Percentiles rank a stretch among this genome's conserved stretches.
phyloP scores from a whole-genome alignment of 2,797 vertebrate genomes.

The Clarias platycephalus region DNA sequence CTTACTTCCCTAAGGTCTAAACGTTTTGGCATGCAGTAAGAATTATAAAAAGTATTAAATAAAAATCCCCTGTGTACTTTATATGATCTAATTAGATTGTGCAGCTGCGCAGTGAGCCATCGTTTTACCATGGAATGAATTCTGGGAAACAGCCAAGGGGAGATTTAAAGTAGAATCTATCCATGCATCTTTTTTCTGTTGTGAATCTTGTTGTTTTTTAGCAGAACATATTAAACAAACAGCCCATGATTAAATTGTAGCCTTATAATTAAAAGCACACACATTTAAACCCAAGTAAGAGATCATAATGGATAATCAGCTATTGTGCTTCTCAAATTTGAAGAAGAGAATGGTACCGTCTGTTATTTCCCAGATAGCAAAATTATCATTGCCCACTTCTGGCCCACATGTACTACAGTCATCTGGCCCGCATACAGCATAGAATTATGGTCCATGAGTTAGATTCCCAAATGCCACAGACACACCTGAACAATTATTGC shows the following conservation, averaged over 20 bases:
- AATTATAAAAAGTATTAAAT: conserved; percentile 13
- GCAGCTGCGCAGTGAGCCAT: not conserved
- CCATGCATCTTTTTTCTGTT: not conserved
- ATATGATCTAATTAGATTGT: conserved; percentile 9
- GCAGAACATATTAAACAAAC: not conserved
- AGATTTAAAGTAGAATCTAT: conserved; percentile 9
- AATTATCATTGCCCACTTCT: too few relatives aligned
- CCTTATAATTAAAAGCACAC: not conserved
- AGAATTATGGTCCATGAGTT: too few relatives aligned
- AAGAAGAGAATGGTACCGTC: not conserved
- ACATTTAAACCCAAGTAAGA: not conserved
- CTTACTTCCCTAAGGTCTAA: not conserved
- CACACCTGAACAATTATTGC: too few relatives aligned
- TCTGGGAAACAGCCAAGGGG: conserved; percentile 8
- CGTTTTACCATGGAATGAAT: not conserved
- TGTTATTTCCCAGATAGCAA: not conserved
- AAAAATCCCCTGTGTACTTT: not conserved
- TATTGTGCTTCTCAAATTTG: not conserved
- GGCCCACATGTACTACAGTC: too few relatives aligned
- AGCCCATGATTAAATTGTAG: not conserved
- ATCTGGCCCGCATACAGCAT: too few relatives aligned
- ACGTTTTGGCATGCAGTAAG: not conserved
- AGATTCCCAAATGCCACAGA: too few relatives aligned
- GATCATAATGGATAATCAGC: not conserved
- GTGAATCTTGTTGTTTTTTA: not conserved